These are phyloP conservation scores for Silurus lanzhouensis DNA, from an alignment of 2,797 vertebrate species.

Conservation along the genomic window DNA sequence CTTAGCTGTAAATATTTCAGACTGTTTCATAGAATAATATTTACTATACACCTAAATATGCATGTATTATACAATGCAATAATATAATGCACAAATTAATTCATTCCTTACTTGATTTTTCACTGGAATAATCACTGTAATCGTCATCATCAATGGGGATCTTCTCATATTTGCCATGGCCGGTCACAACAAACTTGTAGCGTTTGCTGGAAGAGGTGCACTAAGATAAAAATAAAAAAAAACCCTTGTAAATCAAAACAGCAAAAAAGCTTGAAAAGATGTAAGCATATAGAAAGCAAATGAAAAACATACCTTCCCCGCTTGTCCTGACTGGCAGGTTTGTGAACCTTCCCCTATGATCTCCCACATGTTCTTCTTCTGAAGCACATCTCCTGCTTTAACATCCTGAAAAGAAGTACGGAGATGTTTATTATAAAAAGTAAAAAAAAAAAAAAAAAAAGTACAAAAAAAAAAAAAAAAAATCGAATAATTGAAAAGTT, in stretches of 20 bases:
- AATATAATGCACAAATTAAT: neutral
- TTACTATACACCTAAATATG: constrained; percentile 4
- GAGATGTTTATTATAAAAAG: neutral
- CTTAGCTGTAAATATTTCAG: neutral
- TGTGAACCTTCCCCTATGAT: constrained; percentile 74
- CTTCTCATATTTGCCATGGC: constrained; percentile 96
- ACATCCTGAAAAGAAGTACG: constrained; percentile 78
- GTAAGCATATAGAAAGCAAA: neutral
- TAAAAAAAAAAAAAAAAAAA: neutral
- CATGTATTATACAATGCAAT: neutral
- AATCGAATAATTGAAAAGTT: neutral
- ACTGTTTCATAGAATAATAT: neutral
- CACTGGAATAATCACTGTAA: constrained; percentile 56
- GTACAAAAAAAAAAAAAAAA: neutral
- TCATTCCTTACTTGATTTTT: constrained; percentile 63
- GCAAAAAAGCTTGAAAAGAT: neutral
- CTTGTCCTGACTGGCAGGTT: constrained; percentile 37
- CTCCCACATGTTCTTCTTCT: constrained; percentile 94
- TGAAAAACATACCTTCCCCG: constrained; percentile 58
- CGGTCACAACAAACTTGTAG: constrained; percentile 89
- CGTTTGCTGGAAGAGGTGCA: constrained; percentile 76
- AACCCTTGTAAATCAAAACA: neutral
- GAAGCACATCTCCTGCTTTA: constrained; percentile 87
- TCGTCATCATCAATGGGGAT: constrained; percentile 74
- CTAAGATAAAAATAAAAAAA: constrained; percentile 67